Conservation (phyloP, 2,113 vertebrate genomes). For the Chionodraco myersi region DNA sequence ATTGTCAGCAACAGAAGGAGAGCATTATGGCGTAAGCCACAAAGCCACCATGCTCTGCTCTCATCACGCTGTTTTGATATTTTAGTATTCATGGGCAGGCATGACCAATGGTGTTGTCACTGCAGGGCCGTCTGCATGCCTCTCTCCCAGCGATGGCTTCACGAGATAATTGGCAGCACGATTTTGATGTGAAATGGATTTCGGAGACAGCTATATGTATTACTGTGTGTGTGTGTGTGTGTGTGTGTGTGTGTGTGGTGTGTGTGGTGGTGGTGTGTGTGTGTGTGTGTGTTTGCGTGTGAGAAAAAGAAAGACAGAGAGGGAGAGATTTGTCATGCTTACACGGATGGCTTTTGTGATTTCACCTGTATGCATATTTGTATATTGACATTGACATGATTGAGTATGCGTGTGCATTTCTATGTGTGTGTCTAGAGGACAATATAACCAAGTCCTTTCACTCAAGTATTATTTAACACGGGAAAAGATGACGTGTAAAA, state of each 20-base stretch:
- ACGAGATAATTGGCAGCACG: slow-evolving; percentile 50
- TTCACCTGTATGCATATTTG: slow-evolving; percentile 23
- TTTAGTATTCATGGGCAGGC: slow-evolving; percentile 73
- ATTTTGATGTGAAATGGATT: slow-evolving; percentile 60
- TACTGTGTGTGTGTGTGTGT: slow-evolving; percentile 11
- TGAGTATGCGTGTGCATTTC: slow-evolving; percentile 2
- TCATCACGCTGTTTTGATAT: slow-evolving; percentile 26
- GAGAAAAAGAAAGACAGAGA: background rate
- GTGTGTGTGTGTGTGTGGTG: slow-evolving; percentile 8
- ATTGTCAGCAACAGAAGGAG: slow-evolving; percentile 5
- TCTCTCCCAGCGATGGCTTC: slow-evolving; percentile 33
- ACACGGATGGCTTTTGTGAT: slow-evolving; percentile 30
- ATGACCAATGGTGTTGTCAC: slow-evolving; percentile 64
- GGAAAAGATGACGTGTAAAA: slow-evolving; percentile 3
- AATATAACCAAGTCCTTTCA: slow-evolving; percentile 5
- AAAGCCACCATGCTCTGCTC: slow-evolving; percentile 15
- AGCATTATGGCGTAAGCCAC: slow-evolving; percentile 1
- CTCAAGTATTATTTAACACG: background rate
- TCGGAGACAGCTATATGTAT: slow-evolving; percentile 37
- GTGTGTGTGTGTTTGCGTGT: background rate
- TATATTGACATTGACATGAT: slow-evolving; percentile 25
- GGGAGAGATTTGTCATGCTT: slow-evolving; percentile 47
- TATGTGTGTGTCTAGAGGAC: background rate
- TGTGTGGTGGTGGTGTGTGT: slow-evolving; percentile 17
- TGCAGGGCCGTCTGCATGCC: slow-evolving; percentile 54